Percentiles rank a stretch among this genome's conserved stretches.
These are phyloP conservation scores for Hormaphis cornu DNA, from an alignment of 1,140 invertebrate genomes.

Conservation along the genomic window DNA sequence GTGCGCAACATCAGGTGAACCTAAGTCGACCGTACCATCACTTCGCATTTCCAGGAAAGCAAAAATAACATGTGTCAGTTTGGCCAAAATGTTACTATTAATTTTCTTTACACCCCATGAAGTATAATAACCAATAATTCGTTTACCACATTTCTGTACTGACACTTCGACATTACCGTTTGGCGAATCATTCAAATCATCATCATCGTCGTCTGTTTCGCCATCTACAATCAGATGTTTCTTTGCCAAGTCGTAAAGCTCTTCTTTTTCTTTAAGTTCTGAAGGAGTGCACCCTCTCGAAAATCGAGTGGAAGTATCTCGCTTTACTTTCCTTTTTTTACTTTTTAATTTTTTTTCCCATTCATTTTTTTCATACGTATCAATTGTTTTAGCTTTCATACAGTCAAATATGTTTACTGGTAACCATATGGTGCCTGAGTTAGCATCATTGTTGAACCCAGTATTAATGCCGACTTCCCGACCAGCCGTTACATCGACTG, in stretches of 20 bases:
- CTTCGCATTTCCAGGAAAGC: conserved; percentile 34
- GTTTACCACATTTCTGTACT: conserved; percentile 32
- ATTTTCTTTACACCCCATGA: conserved; percentile 34
- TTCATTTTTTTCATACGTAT: neutral
- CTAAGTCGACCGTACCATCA: conserved; percentile 27
- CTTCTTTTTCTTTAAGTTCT: neutral
- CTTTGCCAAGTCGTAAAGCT: neutral
- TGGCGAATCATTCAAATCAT: neutral
- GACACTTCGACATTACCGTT: neutral
- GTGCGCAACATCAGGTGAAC: conserved; percentile 22
- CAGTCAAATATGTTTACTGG: conserved; percentile 21
- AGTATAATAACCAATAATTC: conserved; percentile 35
- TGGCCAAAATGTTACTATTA: neutral
- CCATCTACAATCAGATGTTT: neutral
- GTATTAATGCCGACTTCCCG: neutral
- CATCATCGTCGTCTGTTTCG: neutral
- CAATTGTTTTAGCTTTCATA: neutral
- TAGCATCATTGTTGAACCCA: neutral
- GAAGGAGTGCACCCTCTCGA: neutral
- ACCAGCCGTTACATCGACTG: neutral
- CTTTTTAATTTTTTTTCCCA: neutral
- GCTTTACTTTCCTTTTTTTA: neutral
- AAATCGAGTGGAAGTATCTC: neutral
- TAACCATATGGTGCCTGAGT: conserved; percentile 3
- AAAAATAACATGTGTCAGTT: conserved; percentile 35